phyloP scores from a whole-genome alignment of 2,113 vertebrate species.

The Solea senegalensis region DNA sequence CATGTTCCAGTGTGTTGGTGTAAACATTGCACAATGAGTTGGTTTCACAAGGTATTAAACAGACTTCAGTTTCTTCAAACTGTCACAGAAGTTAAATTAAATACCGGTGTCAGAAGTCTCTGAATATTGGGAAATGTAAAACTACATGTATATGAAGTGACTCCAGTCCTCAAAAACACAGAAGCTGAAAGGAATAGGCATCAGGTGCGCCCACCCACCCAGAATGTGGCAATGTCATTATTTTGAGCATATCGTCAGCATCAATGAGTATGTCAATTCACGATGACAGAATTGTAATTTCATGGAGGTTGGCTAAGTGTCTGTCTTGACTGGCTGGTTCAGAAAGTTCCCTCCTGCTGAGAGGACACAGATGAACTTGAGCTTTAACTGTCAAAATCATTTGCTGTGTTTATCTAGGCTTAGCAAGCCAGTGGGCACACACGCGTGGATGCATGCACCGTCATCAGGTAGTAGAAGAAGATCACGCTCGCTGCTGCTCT shows the following conservation, averaged over 20 bases:
- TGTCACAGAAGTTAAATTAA: conserved; percentile 70
- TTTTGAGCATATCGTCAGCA: not conserved
- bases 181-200: not conserved
- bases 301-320: conserved; percentile 1
- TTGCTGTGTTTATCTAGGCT: conserved; percentile 75
- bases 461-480: conserved; percentile 59
- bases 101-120: conserved; percentile 9
- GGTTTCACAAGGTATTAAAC: conserved; percentile 71
- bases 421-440: conserved; percentile 60
- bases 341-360: conserved; percentile 64
- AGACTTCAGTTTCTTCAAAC: conserved; percentile 33
- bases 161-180: not conserved
- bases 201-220: conserved; percentile 2
- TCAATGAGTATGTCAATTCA: not conserved
- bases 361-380: conserved; percentile 58
- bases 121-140: conserved; percentile 27
- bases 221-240: not conserved
- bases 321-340: conserved; percentile 4
- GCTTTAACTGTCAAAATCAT: conserved; percentile 70
- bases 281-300: conserved; percentile 12
- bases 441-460: conserved; percentile 37
- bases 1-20: conserved; percentile 69
- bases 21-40: conserved; percentile 77
- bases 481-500: conserved; percentile 27
- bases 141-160: conserved; percentile 3